Percentiles rank a stretch among this genome's conserved stretches.
phyloP scores from a whole-genome alignment of 2,113 vertebrate species.

The Perca flavescens region DNA sequence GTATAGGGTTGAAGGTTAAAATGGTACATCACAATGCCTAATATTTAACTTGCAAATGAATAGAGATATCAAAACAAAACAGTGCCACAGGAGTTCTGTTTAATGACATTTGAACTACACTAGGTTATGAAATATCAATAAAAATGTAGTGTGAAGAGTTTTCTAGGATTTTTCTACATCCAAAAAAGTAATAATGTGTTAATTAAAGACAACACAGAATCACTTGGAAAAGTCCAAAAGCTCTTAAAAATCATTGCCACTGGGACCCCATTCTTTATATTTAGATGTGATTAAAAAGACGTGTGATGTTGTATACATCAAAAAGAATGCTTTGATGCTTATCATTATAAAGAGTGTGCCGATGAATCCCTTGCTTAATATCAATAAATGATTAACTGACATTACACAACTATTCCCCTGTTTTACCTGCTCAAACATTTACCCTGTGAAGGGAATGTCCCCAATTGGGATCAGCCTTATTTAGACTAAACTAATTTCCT shows the following conservation, averaged over 20 bases:
- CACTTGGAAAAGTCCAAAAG: background rate
- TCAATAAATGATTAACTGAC: constrained; percentile 6
- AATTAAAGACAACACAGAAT: too few species aligned
- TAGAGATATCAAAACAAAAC: constrained; percentile 12
- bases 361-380: background rate
- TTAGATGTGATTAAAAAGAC: background rate
- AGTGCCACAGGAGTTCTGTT: background rate
- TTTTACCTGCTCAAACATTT: constrained; percentile 15
- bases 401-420: background rate
- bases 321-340: background rate
- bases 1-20: background rate
- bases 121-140: background rate
- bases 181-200: background rate
- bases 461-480: constrained; percentile 1
- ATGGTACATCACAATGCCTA: background rate
- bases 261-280: background rate
- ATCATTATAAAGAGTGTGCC: background rate
- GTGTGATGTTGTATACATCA: background rate
- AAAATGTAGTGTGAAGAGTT: background rate
- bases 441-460: constrained; percentile 21
- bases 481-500: constrained; percentile 26
- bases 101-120: background rate
- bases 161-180: background rate
- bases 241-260: background rate
- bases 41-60: constrained; percentile 65